Conservation (phyloP, 2,888 invertebrate species). For the Theodoxus fluviatilis region DNA sequence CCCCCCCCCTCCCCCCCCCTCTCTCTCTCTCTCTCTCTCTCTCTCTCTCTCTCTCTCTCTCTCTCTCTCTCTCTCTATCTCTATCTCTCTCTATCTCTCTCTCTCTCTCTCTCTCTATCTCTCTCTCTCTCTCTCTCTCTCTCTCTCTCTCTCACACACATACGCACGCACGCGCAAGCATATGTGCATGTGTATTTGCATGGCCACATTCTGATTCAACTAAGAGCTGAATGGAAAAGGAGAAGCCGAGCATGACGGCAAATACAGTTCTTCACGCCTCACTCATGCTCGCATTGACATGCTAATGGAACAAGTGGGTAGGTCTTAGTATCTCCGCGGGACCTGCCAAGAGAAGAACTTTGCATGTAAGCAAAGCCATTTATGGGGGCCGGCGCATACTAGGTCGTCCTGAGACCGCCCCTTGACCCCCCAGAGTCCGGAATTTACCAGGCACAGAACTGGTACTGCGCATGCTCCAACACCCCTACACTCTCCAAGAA, state of each 20-base stretch:
- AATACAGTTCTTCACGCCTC: too few relatives aligned
- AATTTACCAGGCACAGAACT: too few relatives aligned
- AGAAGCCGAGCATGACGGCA: background rate
- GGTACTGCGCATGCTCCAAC: too few relatives aligned
- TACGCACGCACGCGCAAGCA: background rate
- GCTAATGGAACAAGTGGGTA: too few relatives aligned
- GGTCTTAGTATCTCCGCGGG: too few relatives aligned
- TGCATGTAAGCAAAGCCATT: too few relatives aligned
- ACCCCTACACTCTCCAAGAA: too few relatives aligned
- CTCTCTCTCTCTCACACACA: constrained; percentile 15
- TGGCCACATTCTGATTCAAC: background rate
- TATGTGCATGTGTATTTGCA: background rate
- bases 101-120: constrained; percentile 24
- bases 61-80: background rate
- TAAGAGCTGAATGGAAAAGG: background rate
- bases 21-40: constrained; percentile 20
- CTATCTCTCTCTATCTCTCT: background rate
- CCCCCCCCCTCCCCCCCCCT: background rate
- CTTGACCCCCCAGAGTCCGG: too few relatives aligned
- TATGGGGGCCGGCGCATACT: too few relatives aligned
- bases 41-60: constrained; percentile 12
- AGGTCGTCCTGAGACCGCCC: too few relatives aligned
- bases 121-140: constrained; percentile 22
- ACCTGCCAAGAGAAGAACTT: too few relatives aligned
- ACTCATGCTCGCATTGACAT: too few relatives aligned